These are phyloP conservation scores for Hyles vespertilio DNA, from an alignment of 1,140 invertebrate species.

Conservation along the genomic window DNA sequence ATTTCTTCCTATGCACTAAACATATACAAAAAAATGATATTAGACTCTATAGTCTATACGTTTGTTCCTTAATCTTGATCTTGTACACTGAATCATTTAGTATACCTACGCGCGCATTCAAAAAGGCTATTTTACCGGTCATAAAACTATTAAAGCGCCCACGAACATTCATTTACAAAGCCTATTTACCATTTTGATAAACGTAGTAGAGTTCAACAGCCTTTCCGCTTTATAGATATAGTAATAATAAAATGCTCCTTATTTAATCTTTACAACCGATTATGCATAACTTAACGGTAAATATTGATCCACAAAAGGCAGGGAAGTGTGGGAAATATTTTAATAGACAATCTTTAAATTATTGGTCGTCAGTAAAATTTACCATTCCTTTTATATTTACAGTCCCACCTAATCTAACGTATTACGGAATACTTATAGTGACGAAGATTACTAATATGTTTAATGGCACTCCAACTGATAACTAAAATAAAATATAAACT, in stretches of 20 bases:
- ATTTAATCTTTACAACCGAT: slow-evolving; percentile 17
- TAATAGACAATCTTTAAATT: too few species aligned
- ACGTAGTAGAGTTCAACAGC: slow-evolving; percentile 21
- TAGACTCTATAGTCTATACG: too few species aligned
- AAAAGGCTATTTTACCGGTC: slow-evolving; percentile 10
- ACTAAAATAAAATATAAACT: neutral
- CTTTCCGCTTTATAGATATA: slow-evolving; percentile 18
- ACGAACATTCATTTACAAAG: slow-evolving; percentile 14
- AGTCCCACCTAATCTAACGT: too few species aligned
- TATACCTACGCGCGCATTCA: slow-evolving; percentile 4
- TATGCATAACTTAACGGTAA: slow-evolving; percentile 26
- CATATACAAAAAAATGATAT: too few species aligned
- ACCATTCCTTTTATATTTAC: too few species aligned
- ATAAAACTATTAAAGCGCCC: slow-evolving; percentile 10
- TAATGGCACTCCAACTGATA: slow-evolving; percentile 20
- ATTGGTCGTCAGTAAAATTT: too few species aligned
- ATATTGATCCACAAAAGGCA: too few species aligned
- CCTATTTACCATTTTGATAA: slow-evolving; percentile 8
- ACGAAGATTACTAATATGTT: neutral
- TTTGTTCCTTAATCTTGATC: slow-evolving; percentile 7
- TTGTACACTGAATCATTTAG: slow-evolving; percentile 11
- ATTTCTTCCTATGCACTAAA: too few species aligned
- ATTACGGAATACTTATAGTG: too few species aligned
- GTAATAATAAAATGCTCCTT: slow-evolving; percentile 17
- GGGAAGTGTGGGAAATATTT: too few species aligned